phyloP scores from a whole-genome alignment of 2,888 invertebrate genomes.

The Bellardia bayeri region DNA sequence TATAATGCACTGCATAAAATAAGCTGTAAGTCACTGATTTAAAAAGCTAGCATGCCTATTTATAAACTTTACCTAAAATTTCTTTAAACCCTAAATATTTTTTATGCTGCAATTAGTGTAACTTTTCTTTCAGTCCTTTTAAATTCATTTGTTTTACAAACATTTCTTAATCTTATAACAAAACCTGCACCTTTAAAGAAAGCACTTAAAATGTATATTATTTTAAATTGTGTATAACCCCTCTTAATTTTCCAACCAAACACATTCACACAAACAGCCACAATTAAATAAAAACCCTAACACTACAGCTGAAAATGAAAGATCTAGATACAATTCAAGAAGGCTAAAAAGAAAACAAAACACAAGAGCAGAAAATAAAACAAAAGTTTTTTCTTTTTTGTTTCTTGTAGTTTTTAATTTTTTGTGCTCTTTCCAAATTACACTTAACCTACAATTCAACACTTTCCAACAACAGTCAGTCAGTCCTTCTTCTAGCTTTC shows the following conservation, averaged over 20 bases:
- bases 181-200: slow-evolving; percentile 25
- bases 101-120: too few species aligned
- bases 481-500: slow-evolving; percentile 35
- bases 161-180: background rate
- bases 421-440: slow-evolving; percentile 40
- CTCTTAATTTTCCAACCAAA: slow-evolving; percentile 26
- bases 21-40: too few species aligned
- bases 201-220: slow-evolving; percentile 21
- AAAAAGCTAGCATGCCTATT: too few species aligned
- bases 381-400: slow-evolving; percentile 28
- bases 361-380: slow-evolving; percentile 39
- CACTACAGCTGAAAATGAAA: slow-evolving; percentile 23
- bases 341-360: slow-evolving; percentile 31
- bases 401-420: background rate
- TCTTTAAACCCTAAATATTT: background rate
- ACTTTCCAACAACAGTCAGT: slow-evolving; percentile 47
- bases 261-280: slow-evolving; percentile 26
- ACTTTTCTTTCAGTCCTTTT: background rate
- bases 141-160: background rate
- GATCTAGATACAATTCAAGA: slow-evolving; percentile 54
- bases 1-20: too few species aligned
- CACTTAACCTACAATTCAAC: slow-evolving; percentile 73
- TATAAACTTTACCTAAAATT: too few species aligned
- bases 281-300: slow-evolving; percentile 46
- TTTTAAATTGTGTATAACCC: slow-evolving; percentile 23